Base-by-base conservation (phyloP, 1,140 invertebrate species). In the Caenorhabditis inopinata region DNA sequence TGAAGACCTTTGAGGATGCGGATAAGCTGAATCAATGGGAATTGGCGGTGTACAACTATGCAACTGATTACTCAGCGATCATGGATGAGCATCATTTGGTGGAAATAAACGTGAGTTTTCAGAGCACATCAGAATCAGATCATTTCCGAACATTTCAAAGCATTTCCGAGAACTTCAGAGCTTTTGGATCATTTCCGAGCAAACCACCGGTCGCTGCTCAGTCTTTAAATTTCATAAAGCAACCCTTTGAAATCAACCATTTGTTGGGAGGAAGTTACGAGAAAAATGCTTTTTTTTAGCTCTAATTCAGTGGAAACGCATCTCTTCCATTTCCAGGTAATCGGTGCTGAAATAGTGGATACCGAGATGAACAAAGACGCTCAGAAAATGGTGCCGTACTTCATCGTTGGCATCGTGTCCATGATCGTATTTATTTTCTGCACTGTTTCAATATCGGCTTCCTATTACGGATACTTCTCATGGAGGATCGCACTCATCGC, bases 281-380 rank as follows among this genome's bases (percentile, higher is more conserved):
- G n/a, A n/a, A n/a, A n/a, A n/a, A n/a, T n/a, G n/a, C n/a, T n/a
- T n/a, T n/a, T n/a, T n/a, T n/a, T n/a, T n/a, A n/a, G n/a, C n/a
- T n/a, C n/a, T n/a, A n/a, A n/a, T n/a, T n/a, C n/a, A n/a, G n/a
- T n/a, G n/a, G n/a, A n/a, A n/a, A n/a, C n/a, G n/a, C n/a, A n/a
- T n/a, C n/a, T n/a, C n/a, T n/a, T n/a, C 38, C 25, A 76, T 68
- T 78, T 82, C 42, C 49, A 83, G 82, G 83, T 86, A 21, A 74
- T 87, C 35, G 86, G 86, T 21, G 82, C 82, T 27, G 87, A 88
- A 51, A 85, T 88, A 27, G 83, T 88, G 3, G 87, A 88, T 62
- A 80, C 80, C 42, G 87, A 88, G 53, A 88, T 88, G 87, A 86
- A 85, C 46, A 76, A 83, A 27, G 87, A 88, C 46, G 81, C 76